Evolutionary conservation across 2,888 invertebrate genomes (phyloP), one percentile per base, ranked within the genome.

Genomic region (Aquatica leii): DNA sequence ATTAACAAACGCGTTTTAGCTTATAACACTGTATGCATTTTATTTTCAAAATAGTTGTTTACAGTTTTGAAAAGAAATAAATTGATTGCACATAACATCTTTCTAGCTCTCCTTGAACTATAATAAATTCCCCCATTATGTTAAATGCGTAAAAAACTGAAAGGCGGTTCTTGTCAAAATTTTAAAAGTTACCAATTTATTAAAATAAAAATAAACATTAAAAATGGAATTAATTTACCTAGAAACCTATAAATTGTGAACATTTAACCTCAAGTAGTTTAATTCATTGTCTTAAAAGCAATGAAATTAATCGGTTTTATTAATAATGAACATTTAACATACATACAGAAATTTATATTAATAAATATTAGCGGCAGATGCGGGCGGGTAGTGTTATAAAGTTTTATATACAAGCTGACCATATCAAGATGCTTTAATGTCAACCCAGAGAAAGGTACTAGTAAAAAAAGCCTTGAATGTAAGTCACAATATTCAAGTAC

Each of bases 401-500:
- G 6, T 46, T 46, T 24, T 24, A n/a, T n/a, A n/a, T n/a, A n/a
- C n/a, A n/a, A n/a, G n/a, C 24, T 24, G 24, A 6, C 24, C 24
- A 2, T 6, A 24, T 6, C 4, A 24, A 24, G 24, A 24, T 24
- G 24, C 6, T 24, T 14, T 41, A 41, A 15, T 8, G 15, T 18
- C 18, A 46, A 18, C 15, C 18, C 5, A 11, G 14, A 18, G 46
- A 46, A 46, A 46, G 46, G 11, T 37, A 37, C 37, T 3, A 31
- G 4, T 9, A 31, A 31, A 31, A 43, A 43, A 17, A 18, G 53
- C 65, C 67, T 67, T 64, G 62, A 56, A 66, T 68, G 56, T 69
- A 71, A 72, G 71, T 71, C 71, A 51, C 37, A 48, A 46, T 53
- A 53, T 21, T 37, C 20, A 62, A 57, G 54, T 49, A 52, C 58